Evolutionary conservation across 2,888 invertebrate genomes (phyloP).

Genomic region (Pyrgus malvae): DNA sequence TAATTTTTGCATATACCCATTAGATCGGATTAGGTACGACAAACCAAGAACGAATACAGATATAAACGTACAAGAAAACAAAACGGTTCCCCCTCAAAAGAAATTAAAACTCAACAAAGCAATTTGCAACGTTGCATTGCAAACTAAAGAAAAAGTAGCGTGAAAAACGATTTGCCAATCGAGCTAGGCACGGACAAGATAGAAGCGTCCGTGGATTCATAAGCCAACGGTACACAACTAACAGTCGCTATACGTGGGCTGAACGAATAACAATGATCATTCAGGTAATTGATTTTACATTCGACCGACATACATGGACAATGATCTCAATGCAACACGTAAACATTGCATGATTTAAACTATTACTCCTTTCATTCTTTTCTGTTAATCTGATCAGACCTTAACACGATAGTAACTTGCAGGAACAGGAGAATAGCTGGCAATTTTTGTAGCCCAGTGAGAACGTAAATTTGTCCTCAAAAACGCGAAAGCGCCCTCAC

Average conservation of each 20-base stretch:
- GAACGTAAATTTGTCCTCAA: too few species aligned
- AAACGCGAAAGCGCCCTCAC: too few species aligned
- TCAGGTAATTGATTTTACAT: constrained; percentile 50
- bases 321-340: constrained; percentile 40
- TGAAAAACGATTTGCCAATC: neutral
- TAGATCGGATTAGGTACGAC: too few species aligned
- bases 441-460: too few species aligned
- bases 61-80: too few species aligned
- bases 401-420: too few species aligned
- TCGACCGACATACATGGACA: constrained; percentile 45
- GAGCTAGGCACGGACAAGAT: neutral
- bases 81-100: too few species aligned
- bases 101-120: too few species aligned
- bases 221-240: constrained; percentile 29
- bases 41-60: too few species aligned
- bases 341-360: constrained; percentile 25
- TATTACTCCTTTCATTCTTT: neutral
- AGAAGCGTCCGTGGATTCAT: constrained; percentile 21
- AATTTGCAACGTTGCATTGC: too few species aligned
- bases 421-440: too few species aligned
- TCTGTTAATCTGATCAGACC: neutral
- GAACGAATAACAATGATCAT: constrained; percentile 37
- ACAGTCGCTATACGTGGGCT: constrained; percentile 40
- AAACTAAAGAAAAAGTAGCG: neutral
- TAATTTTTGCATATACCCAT: too few species aligned